Conservation (phyloP, 2,113 vertebrate genomes). For the Xenus cinereus region DNA sequence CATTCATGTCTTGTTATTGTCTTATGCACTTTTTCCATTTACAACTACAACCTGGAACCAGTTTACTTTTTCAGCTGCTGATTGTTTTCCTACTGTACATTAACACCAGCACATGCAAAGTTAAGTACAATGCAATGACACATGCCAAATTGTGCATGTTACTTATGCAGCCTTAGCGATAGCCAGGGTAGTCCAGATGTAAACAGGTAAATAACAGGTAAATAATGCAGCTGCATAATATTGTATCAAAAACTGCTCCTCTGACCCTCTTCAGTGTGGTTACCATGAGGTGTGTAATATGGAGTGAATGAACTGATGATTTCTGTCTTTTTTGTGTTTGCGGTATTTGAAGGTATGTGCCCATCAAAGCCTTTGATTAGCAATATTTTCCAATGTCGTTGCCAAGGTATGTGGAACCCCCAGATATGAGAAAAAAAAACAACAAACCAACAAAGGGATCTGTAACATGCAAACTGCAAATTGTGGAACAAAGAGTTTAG, state of each 20-base stretch:
- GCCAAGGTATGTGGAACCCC: background rate
- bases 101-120: background rate
- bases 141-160: background rate
- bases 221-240: background rate
- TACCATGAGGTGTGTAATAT: background rate
- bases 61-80: background rate
- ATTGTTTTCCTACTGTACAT: background rate
- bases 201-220: background rate
- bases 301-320: background rate
- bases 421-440: background rate
- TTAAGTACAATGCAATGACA: background rate
- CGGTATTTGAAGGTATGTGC: background rate
- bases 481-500: background rate
- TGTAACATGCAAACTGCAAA: background rate
- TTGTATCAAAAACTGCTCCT: background rate
- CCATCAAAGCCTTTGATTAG: background rate
- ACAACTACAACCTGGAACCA: background rate
- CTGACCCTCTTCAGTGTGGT: background rate
- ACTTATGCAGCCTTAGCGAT: background rate
- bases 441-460: background rate
- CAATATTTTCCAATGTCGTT: background rate
- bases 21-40: background rate
- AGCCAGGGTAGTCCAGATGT: background rate
- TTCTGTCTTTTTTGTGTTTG: background rate
- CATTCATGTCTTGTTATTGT: background rate